Percentiles rank a stretch among this genome's conserved stretches.
Conservation (phyloP, 2,888 invertebrate species). For the Rhamphomyia laevipes region DNA sequence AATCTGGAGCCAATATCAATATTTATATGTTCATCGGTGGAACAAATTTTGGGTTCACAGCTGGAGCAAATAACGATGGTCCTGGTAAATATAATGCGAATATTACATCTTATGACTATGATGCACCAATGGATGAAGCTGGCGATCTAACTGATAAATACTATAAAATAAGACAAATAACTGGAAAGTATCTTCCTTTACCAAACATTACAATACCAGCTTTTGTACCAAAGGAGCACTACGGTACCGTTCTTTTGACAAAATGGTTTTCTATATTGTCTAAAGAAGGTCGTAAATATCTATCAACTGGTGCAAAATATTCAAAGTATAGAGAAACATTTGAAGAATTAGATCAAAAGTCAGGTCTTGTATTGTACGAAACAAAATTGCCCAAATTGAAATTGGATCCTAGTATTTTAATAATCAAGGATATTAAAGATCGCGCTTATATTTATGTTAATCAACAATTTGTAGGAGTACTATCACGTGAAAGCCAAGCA, state of each 20-base stretch:
- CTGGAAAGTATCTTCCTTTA: conserved; percentile 45
- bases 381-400: conserved; percentile 37
- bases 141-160: conserved; percentile 84
- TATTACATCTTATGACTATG: conserved; percentile 83
- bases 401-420: conserved; percentile 34
- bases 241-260: conserved; percentile 48
- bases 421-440: conserved; percentile 47
- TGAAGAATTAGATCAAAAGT: conserved; percentile 47
- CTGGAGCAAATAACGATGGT: conserved; percentile 41
- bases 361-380: conserved; percentile 54
- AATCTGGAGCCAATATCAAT: conserved; percentile 53
- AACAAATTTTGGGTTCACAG: conserved; percentile 67
- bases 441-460: conserved; percentile 58
- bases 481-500: conserved; percentile 31
- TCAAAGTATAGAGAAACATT: conserved; percentile 45
- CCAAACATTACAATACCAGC: conserved; percentile 45
- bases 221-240: conserved; percentile 50
- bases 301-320: conserved; percentile 30
- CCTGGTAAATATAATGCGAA: conserved; percentile 47
- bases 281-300: conserved; percentile 21
- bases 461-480: conserved; percentile 27
- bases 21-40: conserved; percentile 91
- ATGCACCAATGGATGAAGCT: conserved; percentile 78
- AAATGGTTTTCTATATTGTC: conserved; percentile 41
- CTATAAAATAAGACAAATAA: conserved; percentile 50